Evolutionary conservation across 2,888 invertebrate genomes (phyloP), one percentile per base, ranked within the genome.

Genomic region (Serripes groenlandicus): DNA sequence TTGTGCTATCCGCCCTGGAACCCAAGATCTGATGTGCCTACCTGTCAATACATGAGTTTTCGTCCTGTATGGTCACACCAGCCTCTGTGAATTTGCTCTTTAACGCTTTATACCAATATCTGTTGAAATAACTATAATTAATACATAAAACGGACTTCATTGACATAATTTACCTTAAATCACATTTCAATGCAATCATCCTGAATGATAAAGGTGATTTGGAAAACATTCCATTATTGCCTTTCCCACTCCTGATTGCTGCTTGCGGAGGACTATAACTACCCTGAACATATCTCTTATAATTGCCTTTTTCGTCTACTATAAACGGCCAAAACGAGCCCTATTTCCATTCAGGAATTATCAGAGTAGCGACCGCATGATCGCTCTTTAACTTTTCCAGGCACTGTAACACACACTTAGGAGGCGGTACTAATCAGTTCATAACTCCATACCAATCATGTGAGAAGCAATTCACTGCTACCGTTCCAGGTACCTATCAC

Each of bases 351-450:
- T 66, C 72, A 9, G 73, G 78, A 58, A 78, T 54, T 54, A 78
- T 52, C 66, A 78, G 54, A 56, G 66, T 78, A n/a, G 73, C 60
- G 21, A 23, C 28, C 21, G 56, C 35, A 37, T 68, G 52, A 42
- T 73, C 78, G 18, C n/a, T 32, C 15, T 52, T 30, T 32, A 58
- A 18, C 58, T 78, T 73, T 11, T 56, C 52, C 21, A 78, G 23
- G 30, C 66, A 49, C 1, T 23, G 37, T 26, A 52, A 54, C 26
- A 73, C 69, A 23, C 60, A 52, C 9, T n/a, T 68, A 34, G 75
- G 75, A 15, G 79, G 79, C 21, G 79, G 79, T 54, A 79, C 79
- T 58, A 49, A 23, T 75, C 70, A 79, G 28, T 79, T 79, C 11
- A 58, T 28, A 11, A 42, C 32, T 11, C 64, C 26, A 60, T n/a